Conservation (phyloP, 1,140 invertebrate genomes). For the Aphaenogaster ashmeadi region DNA sequence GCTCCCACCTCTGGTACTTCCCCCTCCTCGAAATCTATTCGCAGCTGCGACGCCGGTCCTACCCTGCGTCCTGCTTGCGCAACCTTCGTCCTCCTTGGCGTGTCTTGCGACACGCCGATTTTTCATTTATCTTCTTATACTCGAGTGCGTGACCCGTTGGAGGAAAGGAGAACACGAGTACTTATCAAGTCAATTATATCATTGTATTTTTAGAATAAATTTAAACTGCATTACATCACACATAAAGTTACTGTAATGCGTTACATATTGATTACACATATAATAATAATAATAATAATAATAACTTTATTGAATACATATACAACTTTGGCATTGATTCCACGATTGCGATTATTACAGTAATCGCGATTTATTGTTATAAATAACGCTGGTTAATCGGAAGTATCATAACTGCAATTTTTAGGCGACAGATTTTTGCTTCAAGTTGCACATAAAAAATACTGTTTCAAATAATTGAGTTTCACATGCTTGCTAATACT, state of each 20-base stretch:
- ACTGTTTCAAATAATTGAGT: neutral
- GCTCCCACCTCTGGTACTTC: neutral
- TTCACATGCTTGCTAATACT: neutral
- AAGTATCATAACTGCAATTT: neutral
- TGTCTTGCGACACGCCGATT: neutral
- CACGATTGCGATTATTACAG: neutral
- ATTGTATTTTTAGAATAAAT: neutral
- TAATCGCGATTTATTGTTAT: neutral
- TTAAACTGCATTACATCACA: neutral
- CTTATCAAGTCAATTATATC: neutral
- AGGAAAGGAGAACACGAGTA: neutral
- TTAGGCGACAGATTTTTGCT: neutral
- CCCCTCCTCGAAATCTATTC: slow-evolving; percentile 30
- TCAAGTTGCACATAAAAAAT: neutral
- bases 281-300: no score
- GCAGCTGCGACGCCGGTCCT: slow-evolving; percentile 52
- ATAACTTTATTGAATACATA: no score
- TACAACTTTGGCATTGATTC: neutral
- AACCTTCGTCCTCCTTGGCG: neutral
- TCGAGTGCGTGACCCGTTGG: neutral
- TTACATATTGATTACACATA: neutral
- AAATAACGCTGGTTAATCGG: neutral
- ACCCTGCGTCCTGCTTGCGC: neutral
- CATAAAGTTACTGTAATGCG: neutral
- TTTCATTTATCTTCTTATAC: neutral